Percentiles rank a stretch among this genome's conserved stretches.
Evolutionary conservation across 2,888 invertebrate genomes (phyloP).

Genomic region (Trileptium ribeirensis): DNA sequence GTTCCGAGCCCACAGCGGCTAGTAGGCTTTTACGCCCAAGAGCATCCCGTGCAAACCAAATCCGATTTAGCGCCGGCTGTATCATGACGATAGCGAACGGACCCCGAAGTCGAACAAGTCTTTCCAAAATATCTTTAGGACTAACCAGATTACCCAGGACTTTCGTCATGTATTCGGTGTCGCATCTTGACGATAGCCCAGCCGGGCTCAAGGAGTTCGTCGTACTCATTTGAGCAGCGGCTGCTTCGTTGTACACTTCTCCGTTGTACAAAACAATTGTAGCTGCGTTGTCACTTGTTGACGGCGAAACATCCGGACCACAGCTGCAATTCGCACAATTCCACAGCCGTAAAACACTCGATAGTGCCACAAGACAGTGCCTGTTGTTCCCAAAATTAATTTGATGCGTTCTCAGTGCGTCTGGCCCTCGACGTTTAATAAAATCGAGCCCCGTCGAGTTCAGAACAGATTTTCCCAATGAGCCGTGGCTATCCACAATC

Average conservation of each 20-base stretch:
- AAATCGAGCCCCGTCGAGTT: no score
- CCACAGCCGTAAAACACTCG: no score
- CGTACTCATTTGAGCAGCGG: not conserved
- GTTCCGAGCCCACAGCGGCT: not conserved
- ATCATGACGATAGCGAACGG: not conserved
- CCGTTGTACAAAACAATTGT: not conserved
- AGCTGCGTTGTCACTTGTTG: no score
- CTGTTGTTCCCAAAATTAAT: no score
- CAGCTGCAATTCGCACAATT: no score
- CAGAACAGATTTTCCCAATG: no score
- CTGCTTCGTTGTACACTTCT: not conserved
- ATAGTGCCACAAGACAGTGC: no score
- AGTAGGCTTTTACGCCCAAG: slow-evolving; percentile 1
- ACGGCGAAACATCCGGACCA: no score
- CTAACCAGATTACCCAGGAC: not conserved
- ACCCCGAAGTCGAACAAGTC: not conserved
- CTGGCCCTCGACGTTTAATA: no score
- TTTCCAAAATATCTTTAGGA: not conserved
- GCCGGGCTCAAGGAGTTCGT: not conserved
- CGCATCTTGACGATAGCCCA: not conserved
- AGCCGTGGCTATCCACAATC: no score
- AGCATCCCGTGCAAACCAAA: slow-evolving; percentile 77
- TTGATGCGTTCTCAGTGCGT: no score
- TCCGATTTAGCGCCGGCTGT: slow-evolving; percentile 52
- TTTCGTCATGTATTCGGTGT: not conserved